Conservation (phyloP, 2,113 vertebrate species). For the Pteruthius melanotis region DNA sequence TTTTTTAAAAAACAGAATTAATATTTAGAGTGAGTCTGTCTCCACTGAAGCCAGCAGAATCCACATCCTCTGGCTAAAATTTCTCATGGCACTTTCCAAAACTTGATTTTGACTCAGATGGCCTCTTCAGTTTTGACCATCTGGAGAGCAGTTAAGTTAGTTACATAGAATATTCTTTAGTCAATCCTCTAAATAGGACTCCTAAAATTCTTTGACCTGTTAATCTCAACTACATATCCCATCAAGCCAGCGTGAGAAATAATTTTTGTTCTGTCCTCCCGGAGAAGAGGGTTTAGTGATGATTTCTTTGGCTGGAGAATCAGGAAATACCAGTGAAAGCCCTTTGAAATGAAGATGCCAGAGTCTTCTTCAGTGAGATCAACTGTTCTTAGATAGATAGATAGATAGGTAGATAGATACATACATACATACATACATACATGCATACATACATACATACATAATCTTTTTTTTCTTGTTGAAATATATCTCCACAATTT, state of each 20-base stretch:
- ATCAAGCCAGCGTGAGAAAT: constrained; percentile 57
- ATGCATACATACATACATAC: background rate
- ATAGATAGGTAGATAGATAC: background rate
- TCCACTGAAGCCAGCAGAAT: constrained; percentile 38
- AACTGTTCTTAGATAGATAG: constrained; percentile 14
- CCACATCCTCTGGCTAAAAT: constrained; percentile 44
- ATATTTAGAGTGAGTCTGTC: background rate
- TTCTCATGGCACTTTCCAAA: constrained; percentile 44
- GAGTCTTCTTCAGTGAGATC: constrained; percentile 65
- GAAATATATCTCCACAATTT: constrained; percentile 46
- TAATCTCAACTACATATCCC: constrained; percentile 47
- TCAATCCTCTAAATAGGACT: constrained; percentile 12
- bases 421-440: background rate
- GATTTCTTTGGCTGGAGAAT: constrained; percentile 64
- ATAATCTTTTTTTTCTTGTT: background rate
- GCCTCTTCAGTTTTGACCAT: constrained; percentile 52
- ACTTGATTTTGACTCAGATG: constrained; percentile 44
- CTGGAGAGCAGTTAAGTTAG: constrained; percentile 32
- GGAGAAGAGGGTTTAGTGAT: constrained; percentile 42
- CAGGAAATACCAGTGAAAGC: constrained; percentile 67
- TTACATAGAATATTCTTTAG: constrained; percentile 20
- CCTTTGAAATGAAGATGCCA: constrained; percentile 64
- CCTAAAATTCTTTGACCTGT: constrained; percentile 40
- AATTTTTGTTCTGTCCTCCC: constrained; percentile 14
- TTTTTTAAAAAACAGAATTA: background rate